Percentiles rank a stretch among this genome's conserved stretches.
These are phyloP conservation scores for Leucopternis melanops DNA, from an alignment of 2,113 vertebrate genomes.

Conservation along the genomic window DNA sequence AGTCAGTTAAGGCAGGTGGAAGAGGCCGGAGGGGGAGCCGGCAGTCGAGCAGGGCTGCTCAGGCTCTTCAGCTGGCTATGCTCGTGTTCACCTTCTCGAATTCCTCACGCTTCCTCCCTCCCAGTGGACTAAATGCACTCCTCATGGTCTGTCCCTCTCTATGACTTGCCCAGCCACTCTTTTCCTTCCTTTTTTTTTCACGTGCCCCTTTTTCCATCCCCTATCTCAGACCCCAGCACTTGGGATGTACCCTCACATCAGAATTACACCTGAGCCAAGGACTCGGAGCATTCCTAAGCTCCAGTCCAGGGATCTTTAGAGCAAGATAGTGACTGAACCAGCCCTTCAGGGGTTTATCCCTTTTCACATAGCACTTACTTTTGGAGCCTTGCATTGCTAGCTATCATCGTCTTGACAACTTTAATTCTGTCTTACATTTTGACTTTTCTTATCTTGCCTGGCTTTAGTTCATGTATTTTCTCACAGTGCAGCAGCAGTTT, in stretches of 20 bases:
- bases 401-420: not conserved
- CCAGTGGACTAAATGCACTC: not conserved
- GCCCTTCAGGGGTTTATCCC: not conserved
- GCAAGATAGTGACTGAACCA: not conserved
- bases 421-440: not conserved
- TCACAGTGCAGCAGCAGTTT: not conserved
- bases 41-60: not conserved
- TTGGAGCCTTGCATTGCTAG: not conserved
- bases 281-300: not conserved
- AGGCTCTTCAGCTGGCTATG: not conserved
- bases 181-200: not conserved
- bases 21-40: not conserved
- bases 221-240: not conserved
- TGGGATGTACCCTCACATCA: not conserved
- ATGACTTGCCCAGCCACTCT: not conserved
- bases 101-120: not conserved
- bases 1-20: fast-evolving
- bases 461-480: not conserved
- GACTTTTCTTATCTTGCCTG: not conserved
- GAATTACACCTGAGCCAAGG: not conserved
- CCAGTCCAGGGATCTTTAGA: not conserved
- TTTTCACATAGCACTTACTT: not conserved
- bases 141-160: not conserved
- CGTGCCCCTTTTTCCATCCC: not conserved
- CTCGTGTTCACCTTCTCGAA: not conserved